These are phyloP conservation scores for Trogon melanurus DNA, from an alignment of 2,113 vertebrate species.

Conservation along the genomic window DNA sequence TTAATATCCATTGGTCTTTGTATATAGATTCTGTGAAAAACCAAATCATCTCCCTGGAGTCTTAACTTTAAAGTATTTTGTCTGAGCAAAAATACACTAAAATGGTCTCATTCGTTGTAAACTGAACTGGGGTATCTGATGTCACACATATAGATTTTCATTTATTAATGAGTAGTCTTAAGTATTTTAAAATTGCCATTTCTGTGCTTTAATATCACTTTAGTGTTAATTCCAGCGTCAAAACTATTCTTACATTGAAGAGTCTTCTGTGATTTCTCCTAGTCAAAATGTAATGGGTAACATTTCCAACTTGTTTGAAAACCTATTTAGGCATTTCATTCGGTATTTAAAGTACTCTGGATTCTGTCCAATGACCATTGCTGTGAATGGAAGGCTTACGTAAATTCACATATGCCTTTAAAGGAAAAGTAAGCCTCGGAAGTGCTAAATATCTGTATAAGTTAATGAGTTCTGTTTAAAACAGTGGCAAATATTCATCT, in stretches of 20 bases:
- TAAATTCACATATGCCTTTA: neutral
- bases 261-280: neutral
- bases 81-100: neutral
- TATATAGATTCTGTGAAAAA: neutral
- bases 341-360: neutral
- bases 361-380: neutral
- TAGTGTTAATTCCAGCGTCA: neutral
- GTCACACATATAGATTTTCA: neutral
- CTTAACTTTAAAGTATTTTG: neutral
- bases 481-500: neutral
- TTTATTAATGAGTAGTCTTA: neutral
- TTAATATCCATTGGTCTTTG: neutral
- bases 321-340: neutral
- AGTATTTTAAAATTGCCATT: neutral
- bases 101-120: neutral
- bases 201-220: neutral
- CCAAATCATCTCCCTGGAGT: neutral
- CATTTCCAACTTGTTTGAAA: neutral
- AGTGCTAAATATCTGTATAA: neutral
- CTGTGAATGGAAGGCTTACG: neutral
- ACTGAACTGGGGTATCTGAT: neutral
- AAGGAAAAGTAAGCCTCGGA: neutral
- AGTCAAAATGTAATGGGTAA: neutral
- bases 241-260: neutral
- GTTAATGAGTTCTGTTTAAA: constrained; percentile 17